These are phyloP conservation scores for Drosophila pseudotakahashii DNA, from an alignment of 2,888 invertebrate species.

Conservation along the genomic window DNA sequence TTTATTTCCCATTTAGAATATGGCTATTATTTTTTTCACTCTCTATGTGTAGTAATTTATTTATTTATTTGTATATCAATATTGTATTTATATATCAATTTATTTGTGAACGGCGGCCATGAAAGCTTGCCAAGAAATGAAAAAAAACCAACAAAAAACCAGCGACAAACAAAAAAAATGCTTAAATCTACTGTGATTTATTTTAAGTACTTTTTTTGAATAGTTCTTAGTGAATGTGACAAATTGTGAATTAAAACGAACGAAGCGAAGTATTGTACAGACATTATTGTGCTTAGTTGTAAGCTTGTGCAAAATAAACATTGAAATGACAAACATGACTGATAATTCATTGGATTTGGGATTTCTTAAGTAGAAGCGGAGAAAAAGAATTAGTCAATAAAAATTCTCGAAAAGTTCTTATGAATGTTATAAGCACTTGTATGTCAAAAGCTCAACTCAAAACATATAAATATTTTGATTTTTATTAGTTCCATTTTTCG, in stretches of 20 bases:
- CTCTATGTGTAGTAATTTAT: constrained; percentile 43
- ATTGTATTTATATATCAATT: constrained; percentile 31
- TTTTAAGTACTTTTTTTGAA: constrained; percentile 75
- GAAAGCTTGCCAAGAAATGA: background rate
- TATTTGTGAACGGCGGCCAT: constrained; percentile 32
- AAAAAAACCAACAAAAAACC: constrained; percentile 17
- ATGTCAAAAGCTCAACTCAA: too few species aligned
- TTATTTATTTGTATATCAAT: constrained; percentile 39
- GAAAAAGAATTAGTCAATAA: too few species aligned
- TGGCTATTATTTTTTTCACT: constrained; percentile 16
- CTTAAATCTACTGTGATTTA: constrained; percentile 77
- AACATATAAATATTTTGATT: too few species aligned
- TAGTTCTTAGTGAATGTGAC: constrained; percentile 56
- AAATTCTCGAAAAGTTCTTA: too few species aligned
- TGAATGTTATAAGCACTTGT: too few species aligned
- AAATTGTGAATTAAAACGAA: constrained; percentile 5
- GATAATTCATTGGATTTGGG: background rate
- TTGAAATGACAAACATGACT: constrained; percentile 4
- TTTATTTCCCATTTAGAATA: constrained; percentile 34
- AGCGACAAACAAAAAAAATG: constrained; percentile 58
- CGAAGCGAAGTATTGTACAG: constrained; percentile 20
- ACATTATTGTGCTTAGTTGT: constrained; percentile 19
- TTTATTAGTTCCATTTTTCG: too few species aligned
- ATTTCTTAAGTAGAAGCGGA: too few species aligned
- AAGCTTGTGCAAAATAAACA: constrained; percentile 35